These are phyloP conservation scores for Strix uralensis DNA, from an alignment of 2,113 vertebrate genomes.

Conservation along the genomic window DNA sequence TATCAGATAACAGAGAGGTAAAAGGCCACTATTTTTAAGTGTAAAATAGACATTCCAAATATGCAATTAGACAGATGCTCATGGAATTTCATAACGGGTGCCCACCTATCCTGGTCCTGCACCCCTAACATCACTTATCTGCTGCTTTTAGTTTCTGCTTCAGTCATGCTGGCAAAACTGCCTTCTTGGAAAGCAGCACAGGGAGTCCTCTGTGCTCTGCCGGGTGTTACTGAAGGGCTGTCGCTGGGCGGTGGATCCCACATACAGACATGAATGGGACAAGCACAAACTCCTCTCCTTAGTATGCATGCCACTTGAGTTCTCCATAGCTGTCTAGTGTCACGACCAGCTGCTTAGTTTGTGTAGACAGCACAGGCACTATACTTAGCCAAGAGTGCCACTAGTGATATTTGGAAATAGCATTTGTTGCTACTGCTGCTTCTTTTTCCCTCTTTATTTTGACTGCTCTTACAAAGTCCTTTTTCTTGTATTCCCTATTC, in stretches of 20 bases:
- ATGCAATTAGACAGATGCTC: neutral
- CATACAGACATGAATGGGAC: neutral
- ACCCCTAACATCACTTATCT: neutral
- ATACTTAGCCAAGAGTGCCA: neutral
- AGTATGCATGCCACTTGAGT: neutral
- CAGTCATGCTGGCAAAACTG: neutral
- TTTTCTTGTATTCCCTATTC: neutral
- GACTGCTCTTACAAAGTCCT: neutral
- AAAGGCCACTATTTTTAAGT: neutral
- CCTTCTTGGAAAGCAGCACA: neutral
- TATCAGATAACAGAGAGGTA: neutral
- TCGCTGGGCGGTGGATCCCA: neutral
- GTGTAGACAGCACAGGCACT: neutral
- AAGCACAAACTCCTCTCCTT: neutral
- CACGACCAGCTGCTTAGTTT: neutral
- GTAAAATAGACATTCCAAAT: neutral
- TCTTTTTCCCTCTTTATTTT: neutral
- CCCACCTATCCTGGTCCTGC: neutral
- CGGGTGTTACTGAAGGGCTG: neutral
- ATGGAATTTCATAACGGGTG: neutral
- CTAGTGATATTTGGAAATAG: neutral
- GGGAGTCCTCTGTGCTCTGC: neutral
- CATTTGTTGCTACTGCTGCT: neutral
- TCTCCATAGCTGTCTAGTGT: neutral
- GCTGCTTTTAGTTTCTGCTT: neutral